Percentiles rank a stretch among this genome's conserved stretches.
Evolutionary conservation across 1,140 invertebrate species (phyloP).

Genomic region (Neomicropteryx cornuta): DNA sequence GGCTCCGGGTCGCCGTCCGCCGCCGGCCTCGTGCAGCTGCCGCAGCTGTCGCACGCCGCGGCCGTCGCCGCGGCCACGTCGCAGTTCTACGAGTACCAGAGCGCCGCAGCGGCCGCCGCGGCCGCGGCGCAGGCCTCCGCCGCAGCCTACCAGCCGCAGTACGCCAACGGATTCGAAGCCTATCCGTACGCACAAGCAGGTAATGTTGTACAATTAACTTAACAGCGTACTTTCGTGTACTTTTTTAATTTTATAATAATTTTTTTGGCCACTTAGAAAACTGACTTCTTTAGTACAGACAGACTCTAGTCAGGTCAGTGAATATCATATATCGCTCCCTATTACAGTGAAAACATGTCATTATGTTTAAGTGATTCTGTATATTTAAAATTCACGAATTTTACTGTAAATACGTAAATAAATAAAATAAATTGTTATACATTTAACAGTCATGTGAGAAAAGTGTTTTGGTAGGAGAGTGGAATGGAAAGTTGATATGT

Average conservation of each 20-base stretch:
- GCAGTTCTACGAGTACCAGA: conserved; percentile 64
- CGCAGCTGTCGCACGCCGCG: conserved; percentile 58
- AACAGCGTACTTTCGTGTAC: conserved; percentile 9
- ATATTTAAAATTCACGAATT: no score
- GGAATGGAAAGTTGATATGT: no score
- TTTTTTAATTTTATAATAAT: neutral
- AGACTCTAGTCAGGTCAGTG: no score
- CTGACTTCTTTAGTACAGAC: no score
- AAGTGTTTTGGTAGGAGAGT: no score
- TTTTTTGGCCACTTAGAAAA: neutral
- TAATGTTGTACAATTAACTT: conserved; percentile 37
- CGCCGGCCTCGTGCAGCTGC: conserved; percentile 48
- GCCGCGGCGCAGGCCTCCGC: conserved; percentile 51
- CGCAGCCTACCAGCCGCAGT: conserved; percentile 56
- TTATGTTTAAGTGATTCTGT: no score
- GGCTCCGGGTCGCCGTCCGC: conserved; percentile 26
- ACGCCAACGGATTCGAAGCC: conserved; percentile 56
- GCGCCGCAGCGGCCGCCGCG: conserved; percentile 38
- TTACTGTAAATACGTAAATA: no score
- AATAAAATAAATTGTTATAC: no score
- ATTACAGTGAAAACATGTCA: no score
- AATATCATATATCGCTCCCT: no score
- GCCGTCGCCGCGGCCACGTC: conserved; percentile 59
- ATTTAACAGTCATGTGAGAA: no score
- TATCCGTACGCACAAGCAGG: conserved; percentile 54